Evolutionary conservation across 1,140 invertebrate species (phyloP).

Genomic region (Drosophila lacteicornis): DNA sequence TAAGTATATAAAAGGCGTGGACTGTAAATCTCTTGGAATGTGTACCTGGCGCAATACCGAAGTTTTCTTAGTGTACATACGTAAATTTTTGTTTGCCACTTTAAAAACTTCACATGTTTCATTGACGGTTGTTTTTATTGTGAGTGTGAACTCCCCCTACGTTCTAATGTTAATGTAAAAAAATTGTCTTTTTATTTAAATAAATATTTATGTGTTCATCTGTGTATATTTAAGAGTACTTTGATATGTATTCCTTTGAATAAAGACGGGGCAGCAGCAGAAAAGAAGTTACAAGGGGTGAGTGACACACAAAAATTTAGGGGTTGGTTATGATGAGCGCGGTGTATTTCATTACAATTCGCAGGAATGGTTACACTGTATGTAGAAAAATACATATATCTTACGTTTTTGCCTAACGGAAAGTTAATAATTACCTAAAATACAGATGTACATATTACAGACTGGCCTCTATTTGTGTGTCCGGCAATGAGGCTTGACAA

Average conservation of each 20-base stretch:
- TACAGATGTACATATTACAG: slow-evolving; percentile 3
- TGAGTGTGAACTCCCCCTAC: background rate
- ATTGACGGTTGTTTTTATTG: background rate
- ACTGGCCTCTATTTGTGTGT: background rate
- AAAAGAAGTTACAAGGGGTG: slow-evolving; percentile 56
- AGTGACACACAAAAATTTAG: slow-evolving; percentile 61
- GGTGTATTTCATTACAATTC: slow-evolving; percentile 12
- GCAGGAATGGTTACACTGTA: slow-evolving; percentile 6
- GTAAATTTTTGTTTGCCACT: background rate
- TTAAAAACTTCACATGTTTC: background rate
- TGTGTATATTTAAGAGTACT: background rate
- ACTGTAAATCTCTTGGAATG: background rate
- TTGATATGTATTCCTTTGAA: background rate
- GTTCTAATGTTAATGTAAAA: background rate
- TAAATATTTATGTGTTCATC: background rate
- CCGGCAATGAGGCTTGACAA: background rate
- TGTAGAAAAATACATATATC: background rate
- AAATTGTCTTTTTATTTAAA: background rate
- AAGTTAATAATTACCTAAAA: background rate
- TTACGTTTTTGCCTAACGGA: background rate
- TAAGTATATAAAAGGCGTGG: slow-evolving; percentile 3
- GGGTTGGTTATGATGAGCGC: slow-evolving; percentile 57
- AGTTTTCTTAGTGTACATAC: slow-evolving; percentile 10
- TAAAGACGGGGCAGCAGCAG: slow-evolving; percentile 12
- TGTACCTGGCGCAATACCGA: slow-evolving; percentile 5